Conservation (phyloP, 2,113 vertebrate genomes). For the Myxocyprinus asiaticus region DNA sequence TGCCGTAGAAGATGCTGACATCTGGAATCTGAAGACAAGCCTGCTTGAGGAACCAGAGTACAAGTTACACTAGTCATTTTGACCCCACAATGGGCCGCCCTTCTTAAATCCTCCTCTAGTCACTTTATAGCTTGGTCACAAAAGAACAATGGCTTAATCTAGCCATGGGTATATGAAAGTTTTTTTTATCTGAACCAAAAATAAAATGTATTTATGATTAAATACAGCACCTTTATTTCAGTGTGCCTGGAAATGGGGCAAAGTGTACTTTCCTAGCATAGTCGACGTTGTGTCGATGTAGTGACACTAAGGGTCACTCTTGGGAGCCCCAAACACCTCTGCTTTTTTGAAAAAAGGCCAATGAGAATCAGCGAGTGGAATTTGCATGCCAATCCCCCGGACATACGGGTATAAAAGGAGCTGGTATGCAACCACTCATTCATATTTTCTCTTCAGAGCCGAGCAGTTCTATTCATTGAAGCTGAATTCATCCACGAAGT, state of each 20-base stretch:
- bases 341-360: too few relatives aligned
- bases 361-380: too few relatives aligned
- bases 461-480: too few relatives aligned
- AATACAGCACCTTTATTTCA: neutral
- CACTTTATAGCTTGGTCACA: slow-evolving; percentile 1
- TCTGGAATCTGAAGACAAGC: slow-evolving; percentile 6
- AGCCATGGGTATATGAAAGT: neutral
- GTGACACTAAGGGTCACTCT: too few relatives aligned
- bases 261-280: neutral
- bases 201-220: neutral
- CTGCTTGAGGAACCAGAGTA: neutral
- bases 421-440: too few relatives aligned
- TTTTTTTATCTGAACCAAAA: slow-evolving; percentile 13
- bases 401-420: too few relatives aligned
- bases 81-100: neutral
- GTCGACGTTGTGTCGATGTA: too few relatives aligned
- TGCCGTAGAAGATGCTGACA: slow-evolving; percentile 25
- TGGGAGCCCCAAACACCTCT: too few relatives aligned
- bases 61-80: neutral
- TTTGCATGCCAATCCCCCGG: too few relatives aligned
- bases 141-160: slow-evolving; percentile 19
- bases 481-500: too few relatives aligned
- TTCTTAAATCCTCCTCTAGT: neutral
- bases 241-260: neutral
- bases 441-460: too few relatives aligned